Evolutionary conservation across 2,113 vertebrate species (phyloP), one percentile per base, ranked within the genome.

Genomic region (Stegastes partitus): DNA sequence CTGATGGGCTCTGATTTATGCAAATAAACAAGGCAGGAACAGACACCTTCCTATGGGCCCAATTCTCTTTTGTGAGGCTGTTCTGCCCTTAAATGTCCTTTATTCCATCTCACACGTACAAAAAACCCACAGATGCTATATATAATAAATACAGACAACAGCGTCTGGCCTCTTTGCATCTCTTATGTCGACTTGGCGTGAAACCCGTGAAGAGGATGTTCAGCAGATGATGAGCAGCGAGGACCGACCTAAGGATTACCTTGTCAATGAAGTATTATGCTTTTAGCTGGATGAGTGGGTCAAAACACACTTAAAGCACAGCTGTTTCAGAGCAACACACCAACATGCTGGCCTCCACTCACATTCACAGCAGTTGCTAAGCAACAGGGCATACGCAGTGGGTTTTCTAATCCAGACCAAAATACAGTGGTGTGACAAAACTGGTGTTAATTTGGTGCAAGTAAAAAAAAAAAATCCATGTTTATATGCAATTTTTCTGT

Each of bases 351-450:
- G 59, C 47, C 74, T 82, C 70, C 72, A 79, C 31, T 34, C 31
- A n/a, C 83, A 50, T 64, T 74, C 71, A 85, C 68, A 68, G 68
- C 37, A 53, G 93, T 93, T 92, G 86, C 93, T 89, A 82, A 79
- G 92, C 88, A 92, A 93, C 93, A 84, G 76, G 39, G 12, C 65
- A 62, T 45, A 85, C 3, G 62, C 51, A 79, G 37, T 59, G 58
- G 74, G 49, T 63, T 78, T 85, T 74, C 63, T 71, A 37, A 47
- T 87, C 25, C 49, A 26, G 58, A 80, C 51, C 65, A 80, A 86
- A 77, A 76, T 59, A 75, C 73, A 76, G 47, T 26, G 34, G 39
- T 44, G 54, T 79, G 66, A 77, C 31, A 50, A 67, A 66, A 68
- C 49, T 28, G 23, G 25, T 76, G 66, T 49, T 75, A 63, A 81